phyloP scores from a whole-genome alignment of 1,140 invertebrate species.

The Radopholus similis region DNA sequence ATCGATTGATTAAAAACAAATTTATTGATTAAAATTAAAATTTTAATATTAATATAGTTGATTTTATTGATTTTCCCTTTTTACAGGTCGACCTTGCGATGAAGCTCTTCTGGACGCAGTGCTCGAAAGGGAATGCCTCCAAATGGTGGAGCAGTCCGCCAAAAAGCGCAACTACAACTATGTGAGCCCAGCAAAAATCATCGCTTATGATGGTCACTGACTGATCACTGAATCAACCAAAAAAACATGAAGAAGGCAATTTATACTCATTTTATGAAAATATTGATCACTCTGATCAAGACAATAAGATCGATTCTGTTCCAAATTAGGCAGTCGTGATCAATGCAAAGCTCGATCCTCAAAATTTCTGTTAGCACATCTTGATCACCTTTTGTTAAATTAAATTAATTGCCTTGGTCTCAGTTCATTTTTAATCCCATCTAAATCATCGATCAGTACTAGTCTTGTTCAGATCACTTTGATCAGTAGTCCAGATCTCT shows the following conservation, averaged over 20 bases:
- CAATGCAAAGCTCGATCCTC: no score
- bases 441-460: no score
- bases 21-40: background rate
- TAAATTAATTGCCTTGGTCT: no score
- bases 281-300: background rate
- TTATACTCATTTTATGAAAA: background rate
- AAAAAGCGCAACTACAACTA: constrained; percentile 42
- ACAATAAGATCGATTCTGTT: background rate
- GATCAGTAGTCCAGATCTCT: no score
- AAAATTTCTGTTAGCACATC: no score
- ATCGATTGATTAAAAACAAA: no score
- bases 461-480: no score
- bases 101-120: constrained; percentile 31
- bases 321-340: background rate
- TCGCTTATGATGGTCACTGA: background rate
- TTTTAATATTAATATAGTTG: background rate
- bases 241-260: background rate
- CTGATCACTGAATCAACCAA: background rate
- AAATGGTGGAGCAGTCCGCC: constrained; percentile 25
- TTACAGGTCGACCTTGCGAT: constrained; percentile 37
- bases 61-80: background rate
- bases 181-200: background rate
- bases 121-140: constrained; percentile 28
- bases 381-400: no score
- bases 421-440: no score